Evolutionary conservation across 2,113 vertebrate genomes (phyloP).

Genomic region (Hucho hucho): DNA sequence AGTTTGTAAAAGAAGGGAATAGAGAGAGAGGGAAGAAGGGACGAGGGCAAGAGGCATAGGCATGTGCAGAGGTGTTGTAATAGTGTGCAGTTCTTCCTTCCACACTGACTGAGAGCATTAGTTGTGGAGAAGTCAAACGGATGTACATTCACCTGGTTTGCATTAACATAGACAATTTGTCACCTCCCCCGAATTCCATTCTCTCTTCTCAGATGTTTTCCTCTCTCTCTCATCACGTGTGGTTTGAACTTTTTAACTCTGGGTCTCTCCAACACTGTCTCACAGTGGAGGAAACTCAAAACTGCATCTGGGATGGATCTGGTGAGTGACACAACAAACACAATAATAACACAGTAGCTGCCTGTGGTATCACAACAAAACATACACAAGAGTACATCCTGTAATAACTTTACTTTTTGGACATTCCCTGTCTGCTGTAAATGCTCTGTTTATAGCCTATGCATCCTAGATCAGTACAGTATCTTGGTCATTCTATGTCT

Average conservation of each 20-base stretch:
- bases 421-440: background rate
- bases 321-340: conserved; percentile 13
- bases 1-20: background rate
- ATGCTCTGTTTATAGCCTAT: background rate
- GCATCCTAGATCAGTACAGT: background rate
- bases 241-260: background rate
- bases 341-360: background rate
- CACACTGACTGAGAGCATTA: conserved; percentile 21
- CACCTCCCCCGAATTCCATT: conserved; percentile 54
- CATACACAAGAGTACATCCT: background rate
- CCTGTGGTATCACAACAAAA: background rate
- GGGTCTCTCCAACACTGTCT: conserved; percentile 45
- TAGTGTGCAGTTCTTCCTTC: conserved; percentile 17
- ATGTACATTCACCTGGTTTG: conserved; percentile 52
- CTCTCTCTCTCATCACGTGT: background rate
- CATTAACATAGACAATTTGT: conserved; percentile 57
- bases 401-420: background rate
- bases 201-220: conserved; percentile 3
- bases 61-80: background rate
- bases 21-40: background rate
- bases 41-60: background rate
- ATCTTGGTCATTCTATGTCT: background rate
- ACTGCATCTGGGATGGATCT: conserved; percentile 24
- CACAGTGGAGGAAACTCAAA: conserved; percentile 44
- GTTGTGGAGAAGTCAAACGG: conserved; percentile 34